Percentiles rank a stretch among this genome's conserved stretches.
Conservation (phyloP, 2,113 vertebrate genomes). For the Sisor rabdophorus region DNA sequence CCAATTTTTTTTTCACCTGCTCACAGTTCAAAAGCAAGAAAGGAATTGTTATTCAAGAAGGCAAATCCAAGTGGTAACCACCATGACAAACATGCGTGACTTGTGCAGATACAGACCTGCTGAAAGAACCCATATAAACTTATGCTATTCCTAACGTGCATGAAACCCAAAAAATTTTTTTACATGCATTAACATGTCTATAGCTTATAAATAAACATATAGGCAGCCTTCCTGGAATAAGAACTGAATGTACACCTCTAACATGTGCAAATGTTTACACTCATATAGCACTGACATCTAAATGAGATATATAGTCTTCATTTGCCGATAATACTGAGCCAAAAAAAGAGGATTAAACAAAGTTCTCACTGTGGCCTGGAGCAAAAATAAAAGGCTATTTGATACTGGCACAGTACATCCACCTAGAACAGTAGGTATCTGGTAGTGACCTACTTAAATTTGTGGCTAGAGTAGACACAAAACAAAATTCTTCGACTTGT, state of each 20-base stretch:
- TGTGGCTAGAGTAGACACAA: background rate
- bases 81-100: background rate
- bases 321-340: background rate
- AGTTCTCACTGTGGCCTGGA: background rate
- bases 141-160: background rate
- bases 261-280: background rate
- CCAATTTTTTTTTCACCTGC: background rate
- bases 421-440: background rate
- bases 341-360: background rate
- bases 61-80: background rate
- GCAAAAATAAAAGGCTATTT: background rate
- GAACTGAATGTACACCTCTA: background rate
- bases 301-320: background rate
- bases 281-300: background rate
- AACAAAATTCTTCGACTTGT: background rate
- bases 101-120: background rate
- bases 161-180: background rate
- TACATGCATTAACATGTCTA: background rate
- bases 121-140: background rate
- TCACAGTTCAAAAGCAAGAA: background rate
- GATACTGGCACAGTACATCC: background rate
- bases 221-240: background rate
- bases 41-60: background rate
- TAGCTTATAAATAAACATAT: background rate
- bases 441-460: background rate